A percentile compares a stretch with the other conserved stretches of the same genome.
Evolutionary conservation across 2,113 vertebrate species (phyloP).

Genomic region (Seriola rivoliana): DNA sequence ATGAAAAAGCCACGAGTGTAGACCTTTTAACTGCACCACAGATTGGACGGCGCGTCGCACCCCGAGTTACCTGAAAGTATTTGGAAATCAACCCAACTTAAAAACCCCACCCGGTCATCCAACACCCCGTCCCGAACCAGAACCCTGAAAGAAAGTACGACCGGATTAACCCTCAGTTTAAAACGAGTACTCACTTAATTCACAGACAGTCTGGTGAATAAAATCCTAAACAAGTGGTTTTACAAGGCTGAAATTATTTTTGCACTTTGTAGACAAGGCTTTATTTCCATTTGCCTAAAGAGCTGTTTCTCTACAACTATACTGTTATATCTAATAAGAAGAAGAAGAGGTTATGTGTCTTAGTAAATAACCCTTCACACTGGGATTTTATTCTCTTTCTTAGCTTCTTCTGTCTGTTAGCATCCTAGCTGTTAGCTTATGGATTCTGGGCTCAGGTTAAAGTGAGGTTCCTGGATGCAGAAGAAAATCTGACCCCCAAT

Average conservation of each 20-base stretch:
- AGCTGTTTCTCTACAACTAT: neutral
- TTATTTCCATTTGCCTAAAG: neutral
- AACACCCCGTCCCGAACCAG: slow-evolving; percentile 2
- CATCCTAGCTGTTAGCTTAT: neutral
- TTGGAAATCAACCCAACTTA: neutral
- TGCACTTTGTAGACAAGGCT: neutral
- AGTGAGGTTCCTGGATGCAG: neutral
- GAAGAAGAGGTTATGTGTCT: too few relatives aligned
- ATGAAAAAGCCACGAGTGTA: slow-evolving; percentile 19
- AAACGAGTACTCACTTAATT: neutral
- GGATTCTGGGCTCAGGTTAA: neutral
- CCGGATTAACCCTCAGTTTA: slow-evolving; percentile 14
- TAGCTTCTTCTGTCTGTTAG: slow-evolving; percentile 1
- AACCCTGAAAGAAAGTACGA: neutral
- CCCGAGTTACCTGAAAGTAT: slow-evolving; percentile 9
- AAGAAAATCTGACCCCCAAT: neutral
- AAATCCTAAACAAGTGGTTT: neutral
- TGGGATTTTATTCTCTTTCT: neutral
- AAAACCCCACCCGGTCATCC: neutral
- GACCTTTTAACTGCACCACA: slow-evolving; percentile 17
- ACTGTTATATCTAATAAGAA: too few relatives aligned
- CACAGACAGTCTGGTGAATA: neutral
- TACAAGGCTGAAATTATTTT: neutral
- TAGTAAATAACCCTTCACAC: neutral
- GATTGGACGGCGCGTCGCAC: too few relatives aligned